Evolutionary conservation across 2,888 invertebrate genomes (phyloP).

Genomic region (Andrena hattorfiana): DNA sequence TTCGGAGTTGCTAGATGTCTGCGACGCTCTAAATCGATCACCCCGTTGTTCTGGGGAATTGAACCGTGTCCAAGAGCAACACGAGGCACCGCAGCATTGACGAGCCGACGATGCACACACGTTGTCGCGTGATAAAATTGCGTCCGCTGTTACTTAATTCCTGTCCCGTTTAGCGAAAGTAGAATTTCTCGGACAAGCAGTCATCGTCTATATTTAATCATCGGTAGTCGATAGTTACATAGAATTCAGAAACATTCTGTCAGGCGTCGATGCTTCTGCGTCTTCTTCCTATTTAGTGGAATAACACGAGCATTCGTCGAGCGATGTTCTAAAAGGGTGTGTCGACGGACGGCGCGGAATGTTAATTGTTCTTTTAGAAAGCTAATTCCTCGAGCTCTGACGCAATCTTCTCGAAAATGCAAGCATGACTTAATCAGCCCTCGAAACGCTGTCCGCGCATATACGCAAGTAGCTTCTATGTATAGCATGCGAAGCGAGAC

Average conservation of each 20-base stretch:
- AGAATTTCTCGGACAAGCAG: not conserved
- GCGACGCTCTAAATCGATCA: not conserved
- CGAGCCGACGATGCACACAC: constrained; percentile 30
- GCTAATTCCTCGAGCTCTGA: constrained; percentile 46
- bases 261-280: not conserved
- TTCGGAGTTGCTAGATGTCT: not conserved
- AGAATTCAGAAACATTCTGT: not conserved
- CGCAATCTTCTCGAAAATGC: constrained; percentile 22
- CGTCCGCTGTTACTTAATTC: constrained; percentile 8
- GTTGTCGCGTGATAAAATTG: constrained; percentile 27
- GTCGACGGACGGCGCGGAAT: constrained; percentile 48
- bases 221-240: not conserved
- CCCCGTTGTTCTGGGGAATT: constrained; percentile 41
- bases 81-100: constrained; percentile 23
- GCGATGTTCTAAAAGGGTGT: constrained; percentile 44
- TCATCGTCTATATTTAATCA: constrained; percentile 5
- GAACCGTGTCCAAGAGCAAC: constrained; percentile 53
- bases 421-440: not conserved
- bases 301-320: constrained; percentile 8
- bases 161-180: not conserved
- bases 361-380: constrained; percentile 58
- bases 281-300: not conserved
- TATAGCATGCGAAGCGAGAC: not conserved
- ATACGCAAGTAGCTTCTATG: not conserved
- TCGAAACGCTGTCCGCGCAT: not conserved